Conservation (phyloP, 30 jellyfish, hydroid and myxozoan genomes). For the Hydractinia symbiolongicarpus region DNA sequence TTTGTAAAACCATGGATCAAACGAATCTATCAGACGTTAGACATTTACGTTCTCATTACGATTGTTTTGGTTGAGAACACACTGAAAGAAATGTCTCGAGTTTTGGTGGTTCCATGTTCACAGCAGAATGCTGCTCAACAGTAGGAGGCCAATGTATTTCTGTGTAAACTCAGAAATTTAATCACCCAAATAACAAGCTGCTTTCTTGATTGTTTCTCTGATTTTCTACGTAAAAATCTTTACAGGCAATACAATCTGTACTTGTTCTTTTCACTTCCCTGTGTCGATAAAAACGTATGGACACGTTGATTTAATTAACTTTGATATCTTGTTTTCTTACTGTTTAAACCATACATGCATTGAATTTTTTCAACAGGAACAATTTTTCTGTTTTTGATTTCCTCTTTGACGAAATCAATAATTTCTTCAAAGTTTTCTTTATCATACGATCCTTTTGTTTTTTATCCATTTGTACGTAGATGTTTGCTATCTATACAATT, state of each 20-base stretch:
- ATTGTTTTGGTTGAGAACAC: background rate
- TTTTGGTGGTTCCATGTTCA: conserved; percentile 22
- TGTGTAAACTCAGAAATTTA: conserved; percentile 20
- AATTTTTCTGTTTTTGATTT: background rate
- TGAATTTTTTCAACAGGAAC: background rate
- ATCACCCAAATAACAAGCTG: conserved; percentile 39
- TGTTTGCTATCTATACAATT: background rate
- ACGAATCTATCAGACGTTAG: background rate
- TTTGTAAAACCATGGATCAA: background rate
- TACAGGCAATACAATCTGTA: background rate
- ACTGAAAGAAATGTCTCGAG: background rate
- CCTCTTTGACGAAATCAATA: background rate
- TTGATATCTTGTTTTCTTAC: background rate
- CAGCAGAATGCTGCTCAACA: conserved; percentile 31
- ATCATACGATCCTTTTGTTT: background rate
- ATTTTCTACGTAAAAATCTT: background rate
- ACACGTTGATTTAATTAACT: background rate
- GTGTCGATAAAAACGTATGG: background rate
- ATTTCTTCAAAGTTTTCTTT: background rate
- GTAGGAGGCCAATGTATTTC: conserved; percentile 30
- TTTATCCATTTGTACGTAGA: background rate
- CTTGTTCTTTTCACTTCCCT: background rate
- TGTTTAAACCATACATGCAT: background rate
- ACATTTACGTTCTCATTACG: background rate
- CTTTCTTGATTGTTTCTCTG: conserved; percentile 30